Evolutionary conservation across 2,797 vertebrate genomes (phyloP), one percentile per base, ranked within the genome.

Genomic region (Diplodus puntazzo): DNA sequence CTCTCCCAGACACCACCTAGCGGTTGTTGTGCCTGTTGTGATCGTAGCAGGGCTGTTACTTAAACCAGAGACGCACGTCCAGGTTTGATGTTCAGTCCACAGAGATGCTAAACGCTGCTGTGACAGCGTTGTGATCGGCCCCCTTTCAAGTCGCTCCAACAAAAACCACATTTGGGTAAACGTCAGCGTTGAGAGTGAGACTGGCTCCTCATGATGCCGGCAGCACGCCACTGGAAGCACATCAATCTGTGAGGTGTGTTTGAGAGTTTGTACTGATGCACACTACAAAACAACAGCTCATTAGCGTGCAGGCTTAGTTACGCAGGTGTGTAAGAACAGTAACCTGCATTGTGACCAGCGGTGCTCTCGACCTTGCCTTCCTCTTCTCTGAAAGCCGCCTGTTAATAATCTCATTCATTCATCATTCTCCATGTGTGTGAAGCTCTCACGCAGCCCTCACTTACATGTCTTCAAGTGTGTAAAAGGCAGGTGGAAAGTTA

Each of bases 91-190:
- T 75, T 63, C 52, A 62, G 62, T 53, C 16, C n/a, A 25, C 23
- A 23, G 43, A 66, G 64, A 49, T 59, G 60, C 21, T 75, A 73
- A 75, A 87, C 62, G 46, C 61, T 77, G 74, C 68, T 64, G 61
- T 68, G 77, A 71, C 75, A 1, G 55, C 65, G 74, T 62, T 84
- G 79, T 87, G 79, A 89, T 85, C 75, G 65, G 55, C n/a, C 68
- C 46, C 57, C 49, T 66, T 49, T 79, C 79, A 84, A 89, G 85
- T 71, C 53, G 16, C 77, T 73, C 63, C 84, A 75, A 55, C 87
- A 83, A 87, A 87, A 68, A 59, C n/a, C 74, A 80, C 75, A 77
- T 80, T 67, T 83, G 60, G 62, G 60, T 77, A 68, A 76, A 67
- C 45, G 81, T 75, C 57, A 67, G 68, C 81, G 62, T 77, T 62